Percentiles rank a stretch among this genome's conserved stretches.
These are phyloP conservation scores for Paragorgia papillata DNA, from an alignment of 92 coral and sea anemone genomes.

Conservation along the genomic window DNA sequence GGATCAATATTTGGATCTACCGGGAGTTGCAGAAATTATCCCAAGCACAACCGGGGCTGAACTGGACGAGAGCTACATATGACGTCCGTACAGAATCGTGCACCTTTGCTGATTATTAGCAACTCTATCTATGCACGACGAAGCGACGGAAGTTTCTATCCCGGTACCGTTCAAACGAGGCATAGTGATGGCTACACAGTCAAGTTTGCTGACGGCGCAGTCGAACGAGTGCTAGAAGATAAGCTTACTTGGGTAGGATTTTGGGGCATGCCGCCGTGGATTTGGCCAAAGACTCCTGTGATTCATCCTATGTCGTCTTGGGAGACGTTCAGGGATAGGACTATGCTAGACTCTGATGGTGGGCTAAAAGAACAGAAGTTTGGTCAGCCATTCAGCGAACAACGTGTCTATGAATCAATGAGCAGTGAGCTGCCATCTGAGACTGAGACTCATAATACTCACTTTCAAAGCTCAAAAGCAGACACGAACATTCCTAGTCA, in stretches of 20 bases:
- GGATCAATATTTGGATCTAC: no score
- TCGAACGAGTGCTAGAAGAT: slow-evolving; percentile 2
- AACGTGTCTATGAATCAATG: background rate
- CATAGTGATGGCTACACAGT: slow-evolving; percentile 12
- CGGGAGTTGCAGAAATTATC: background rate
- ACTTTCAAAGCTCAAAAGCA: no score
- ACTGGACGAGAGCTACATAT: no score
- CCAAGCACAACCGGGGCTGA: no score
- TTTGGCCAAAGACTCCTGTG: slow-evolving; percentile 26
- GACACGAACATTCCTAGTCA: no score
- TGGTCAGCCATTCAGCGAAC: background rate
- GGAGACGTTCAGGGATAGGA: background rate
- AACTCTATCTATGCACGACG: slow-evolving; percentile 13
- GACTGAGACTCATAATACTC: no score
- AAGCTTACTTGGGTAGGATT: slow-evolving; percentile 37
- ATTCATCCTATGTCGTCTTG: slow-evolving; percentile 10
- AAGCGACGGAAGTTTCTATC: slow-evolving; percentile 16
- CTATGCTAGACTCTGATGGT: background rate
- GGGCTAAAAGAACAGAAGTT: background rate
- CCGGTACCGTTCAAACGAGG: slow-evolving; percentile 11
- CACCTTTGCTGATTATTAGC: slow-evolving; percentile 15
- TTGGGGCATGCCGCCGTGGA: slow-evolving; percentile 37
- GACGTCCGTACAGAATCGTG: no score
- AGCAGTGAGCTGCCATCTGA: no score
- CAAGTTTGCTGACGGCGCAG: slow-evolving; percentile 16